Evolutionary conservation across 2,888 invertebrate species (phyloP).

Genomic region (Metallyticus violacea): DNA sequence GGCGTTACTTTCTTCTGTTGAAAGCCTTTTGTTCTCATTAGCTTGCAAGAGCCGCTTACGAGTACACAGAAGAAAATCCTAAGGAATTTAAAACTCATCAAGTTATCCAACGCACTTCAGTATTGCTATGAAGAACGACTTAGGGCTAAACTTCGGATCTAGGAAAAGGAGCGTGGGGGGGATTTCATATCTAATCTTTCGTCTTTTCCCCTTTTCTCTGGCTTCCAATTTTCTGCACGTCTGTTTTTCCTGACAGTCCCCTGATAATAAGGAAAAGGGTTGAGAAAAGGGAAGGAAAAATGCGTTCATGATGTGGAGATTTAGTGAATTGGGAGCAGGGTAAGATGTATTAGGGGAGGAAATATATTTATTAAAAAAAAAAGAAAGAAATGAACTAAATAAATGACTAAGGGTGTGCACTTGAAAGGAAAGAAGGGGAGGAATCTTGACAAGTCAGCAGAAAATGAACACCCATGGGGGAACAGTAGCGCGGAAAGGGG

Average conservation of each 20-base stretch:
- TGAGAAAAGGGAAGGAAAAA: not conserved
- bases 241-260: slow-evolving; percentile 14
- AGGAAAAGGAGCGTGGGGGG: not conserved
- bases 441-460: slow-evolving; percentile 28
- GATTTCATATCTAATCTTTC: not conserved
- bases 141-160: not conserved
- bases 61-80: not conserved
- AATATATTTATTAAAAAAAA: not conserved
- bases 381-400: slow-evolving; percentile 18
- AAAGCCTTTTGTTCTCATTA: not conserved
- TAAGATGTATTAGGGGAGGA: not conserved
- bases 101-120: not conserved
- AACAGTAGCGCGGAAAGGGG: not conserved
- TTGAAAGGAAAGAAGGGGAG: slow-evolving; percentile 13
- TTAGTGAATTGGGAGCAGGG: not conserved
- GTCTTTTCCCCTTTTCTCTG: not conserved
- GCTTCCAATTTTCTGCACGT: slow-evolving; percentile 15
- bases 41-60: not conserved
- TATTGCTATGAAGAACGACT: not conserved
- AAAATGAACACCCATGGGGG: slow-evolving; percentile 22
- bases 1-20: not conserved
- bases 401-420: slow-evolving; percentile 24
- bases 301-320: not conserved
- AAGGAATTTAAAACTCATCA: not conserved
- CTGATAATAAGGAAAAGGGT: slow-evolving; percentile 1